phyloP scores from a whole-genome alignment of 1,140 invertebrate genomes.

The Leptinotarsa defecta region DNA sequence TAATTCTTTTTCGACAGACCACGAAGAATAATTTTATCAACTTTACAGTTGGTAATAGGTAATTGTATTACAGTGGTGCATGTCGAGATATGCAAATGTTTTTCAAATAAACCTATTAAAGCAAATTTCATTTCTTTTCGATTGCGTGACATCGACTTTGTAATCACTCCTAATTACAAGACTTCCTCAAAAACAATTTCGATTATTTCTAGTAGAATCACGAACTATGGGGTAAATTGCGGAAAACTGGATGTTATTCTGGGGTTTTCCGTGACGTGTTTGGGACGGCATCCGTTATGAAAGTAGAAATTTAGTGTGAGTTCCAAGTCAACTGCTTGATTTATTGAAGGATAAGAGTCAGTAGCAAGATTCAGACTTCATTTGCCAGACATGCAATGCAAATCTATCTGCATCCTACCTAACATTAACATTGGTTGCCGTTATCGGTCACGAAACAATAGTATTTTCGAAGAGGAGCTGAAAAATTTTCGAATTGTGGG shows the following conservation, averaged over 20 bases:
- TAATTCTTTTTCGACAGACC: no score
- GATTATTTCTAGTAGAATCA: background rate
- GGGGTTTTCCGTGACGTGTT: background rate
- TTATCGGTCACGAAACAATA: no score
- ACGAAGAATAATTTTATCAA: background rate
- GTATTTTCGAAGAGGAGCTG: no score
- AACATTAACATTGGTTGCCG: no score
- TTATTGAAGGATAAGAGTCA: no score
- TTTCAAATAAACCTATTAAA: background rate
- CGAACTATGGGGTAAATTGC: background rate
- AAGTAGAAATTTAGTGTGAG: no score
- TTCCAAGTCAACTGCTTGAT: no score
- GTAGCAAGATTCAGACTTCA: no score
- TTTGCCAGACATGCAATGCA: no score
- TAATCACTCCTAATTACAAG: background rate
- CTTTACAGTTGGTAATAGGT: background rate
- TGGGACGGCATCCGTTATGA: background rate
- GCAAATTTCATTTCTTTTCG: background rate
- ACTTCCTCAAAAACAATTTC: background rate
- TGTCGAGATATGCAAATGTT: conserved; percentile 3
- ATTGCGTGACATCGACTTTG: background rate
- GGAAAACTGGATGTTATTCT: background rate
- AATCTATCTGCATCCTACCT: no score
- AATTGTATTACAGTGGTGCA: background rate
- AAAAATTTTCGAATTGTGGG: no score